phyloP scores from a whole-genome alignment of 2,113 vertebrate species.

The Larimichthys polyactis region DNA sequence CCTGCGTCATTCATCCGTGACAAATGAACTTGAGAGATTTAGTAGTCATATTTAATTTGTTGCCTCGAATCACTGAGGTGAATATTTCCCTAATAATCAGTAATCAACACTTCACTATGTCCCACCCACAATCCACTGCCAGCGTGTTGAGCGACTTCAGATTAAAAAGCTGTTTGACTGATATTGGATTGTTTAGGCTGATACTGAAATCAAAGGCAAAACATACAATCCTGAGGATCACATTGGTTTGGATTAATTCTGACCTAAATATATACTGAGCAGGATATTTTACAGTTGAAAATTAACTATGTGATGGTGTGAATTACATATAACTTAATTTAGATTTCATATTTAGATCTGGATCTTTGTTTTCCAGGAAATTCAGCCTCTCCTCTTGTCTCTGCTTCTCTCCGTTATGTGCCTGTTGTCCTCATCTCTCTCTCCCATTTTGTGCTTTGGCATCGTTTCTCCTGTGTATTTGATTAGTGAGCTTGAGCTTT shows the following conservation, averaged over 20 bases:
- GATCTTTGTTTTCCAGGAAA: neutral
- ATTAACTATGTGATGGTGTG: no score
- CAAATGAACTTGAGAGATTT: constrained; percentile 45
- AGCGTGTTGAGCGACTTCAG: neutral
- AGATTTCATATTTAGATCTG: neutral
- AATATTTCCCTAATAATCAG: constrained; percentile 26
- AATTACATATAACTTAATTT: neutral
- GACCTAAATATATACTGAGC: neutral
- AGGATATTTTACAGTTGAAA: no score
- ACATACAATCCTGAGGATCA: neutral
- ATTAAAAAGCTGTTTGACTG: neutral
- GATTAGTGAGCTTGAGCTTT: neutral
- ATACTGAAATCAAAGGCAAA: neutral
- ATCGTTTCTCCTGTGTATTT: neutral
- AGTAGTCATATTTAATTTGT: constrained; percentile 17
- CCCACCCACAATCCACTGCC: neutral
- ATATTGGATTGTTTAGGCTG: no score
- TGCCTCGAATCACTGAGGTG: constrained; percentile 31
- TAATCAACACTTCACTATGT: constrained; percentile 1
- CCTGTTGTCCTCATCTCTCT: neutral
- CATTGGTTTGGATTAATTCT: neutral
- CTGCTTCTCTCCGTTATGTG: no score
- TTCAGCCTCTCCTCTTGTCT: neutral
- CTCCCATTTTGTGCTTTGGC: neutral
- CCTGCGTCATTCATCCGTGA: constrained; percentile 38